phyloP scores from a whole-genome alignment of 2,113 vertebrate species.

The Pomatostomus ruficeps region DNA sequence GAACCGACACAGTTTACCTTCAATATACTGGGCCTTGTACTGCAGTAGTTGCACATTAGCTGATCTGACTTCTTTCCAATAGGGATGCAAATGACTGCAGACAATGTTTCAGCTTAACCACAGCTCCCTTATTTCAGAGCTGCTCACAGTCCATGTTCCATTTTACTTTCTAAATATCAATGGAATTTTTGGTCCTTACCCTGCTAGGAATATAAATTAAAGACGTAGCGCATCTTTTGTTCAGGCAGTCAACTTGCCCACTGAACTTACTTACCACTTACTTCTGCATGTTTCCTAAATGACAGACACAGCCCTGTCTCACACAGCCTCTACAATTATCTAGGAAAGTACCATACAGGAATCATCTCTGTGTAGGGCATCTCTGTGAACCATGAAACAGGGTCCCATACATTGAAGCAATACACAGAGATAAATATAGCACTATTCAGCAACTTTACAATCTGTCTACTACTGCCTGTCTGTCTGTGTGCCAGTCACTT shows the following conservation, averaged over 20 bases:
- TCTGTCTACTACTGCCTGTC: neutral
- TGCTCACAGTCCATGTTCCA: neutral
- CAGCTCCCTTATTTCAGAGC: neutral
- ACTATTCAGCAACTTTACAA: rapidly evolving
- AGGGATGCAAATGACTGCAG: neutral
- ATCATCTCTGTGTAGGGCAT: neutral
- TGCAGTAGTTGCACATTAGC: neutral
- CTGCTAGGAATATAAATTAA: neutral
- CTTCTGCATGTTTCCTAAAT: neutral
- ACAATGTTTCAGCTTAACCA: neutral
- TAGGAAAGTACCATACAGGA: neutral
- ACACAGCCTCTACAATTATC: neutral
- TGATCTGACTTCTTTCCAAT: neutral
- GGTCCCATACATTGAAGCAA: neutral
- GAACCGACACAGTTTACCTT: neutral
- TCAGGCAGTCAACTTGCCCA: neutral
- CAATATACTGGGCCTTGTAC: rapidly evolving
- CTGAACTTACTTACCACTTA: neutral
- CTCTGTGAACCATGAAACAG: neutral
- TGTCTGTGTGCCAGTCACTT: neutral
- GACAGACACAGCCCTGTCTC: neutral
- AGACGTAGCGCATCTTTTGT: neutral
- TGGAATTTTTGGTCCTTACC: neutral
- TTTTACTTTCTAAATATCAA: neutral
- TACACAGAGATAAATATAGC: neutral